Evolutionary conservation across 2,888 invertebrate genomes (phyloP).

Genomic region (Drosophila affinis): DNA sequence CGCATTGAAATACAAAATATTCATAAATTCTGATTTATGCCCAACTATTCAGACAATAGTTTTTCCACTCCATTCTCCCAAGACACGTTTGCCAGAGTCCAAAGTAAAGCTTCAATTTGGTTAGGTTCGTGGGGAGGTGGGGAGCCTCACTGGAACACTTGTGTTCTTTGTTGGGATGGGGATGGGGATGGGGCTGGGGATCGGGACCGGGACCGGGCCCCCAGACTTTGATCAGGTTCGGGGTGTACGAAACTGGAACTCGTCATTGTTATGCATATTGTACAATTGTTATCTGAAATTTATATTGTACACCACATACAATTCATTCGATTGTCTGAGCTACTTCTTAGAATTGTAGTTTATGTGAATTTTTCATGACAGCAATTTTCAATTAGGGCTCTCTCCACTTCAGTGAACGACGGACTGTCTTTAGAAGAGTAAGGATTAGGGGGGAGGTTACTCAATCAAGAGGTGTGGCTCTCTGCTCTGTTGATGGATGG

Average conservation of each 20-base stretch:
- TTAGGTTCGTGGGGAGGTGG: not conserved
- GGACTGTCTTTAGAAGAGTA: no score
- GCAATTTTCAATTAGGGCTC: constrained; percentile 71
- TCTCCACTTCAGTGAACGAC: no score
- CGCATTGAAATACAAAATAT: constrained; percentile 62
- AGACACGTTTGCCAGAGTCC: constrained; percentile 49
- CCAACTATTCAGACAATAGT: constrained; percentile 69
- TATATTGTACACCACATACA: constrained; percentile 48
- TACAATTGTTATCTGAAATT: constrained; percentile 75
- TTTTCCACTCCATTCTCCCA: constrained; percentile 56
- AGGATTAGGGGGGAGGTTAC: constrained; percentile 7
- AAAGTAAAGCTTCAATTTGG: constrained; percentile 29
- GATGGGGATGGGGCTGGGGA: not conserved
- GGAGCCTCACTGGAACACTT: constrained; percentile 67
- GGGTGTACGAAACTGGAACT: constrained; percentile 59
- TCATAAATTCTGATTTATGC: constrained; percentile 74
- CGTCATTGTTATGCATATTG: constrained; percentile 76
- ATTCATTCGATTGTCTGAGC: constrained; percentile 68
- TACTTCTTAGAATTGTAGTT: constrained; percentile 67
- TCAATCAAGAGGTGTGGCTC: constrained; percentile 36
- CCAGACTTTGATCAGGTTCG: constrained; percentile 35
- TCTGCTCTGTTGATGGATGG: constrained; percentile 25
- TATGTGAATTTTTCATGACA: constrained; percentile 70
- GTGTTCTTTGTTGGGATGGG: constrained; percentile 36
- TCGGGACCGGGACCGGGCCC: not conserved